Percentiles rank a stretch among this genome's conserved stretches.
Conservation (phyloP, 1,140 invertebrate genomes). For the Drosophila repletoides region DNA sequence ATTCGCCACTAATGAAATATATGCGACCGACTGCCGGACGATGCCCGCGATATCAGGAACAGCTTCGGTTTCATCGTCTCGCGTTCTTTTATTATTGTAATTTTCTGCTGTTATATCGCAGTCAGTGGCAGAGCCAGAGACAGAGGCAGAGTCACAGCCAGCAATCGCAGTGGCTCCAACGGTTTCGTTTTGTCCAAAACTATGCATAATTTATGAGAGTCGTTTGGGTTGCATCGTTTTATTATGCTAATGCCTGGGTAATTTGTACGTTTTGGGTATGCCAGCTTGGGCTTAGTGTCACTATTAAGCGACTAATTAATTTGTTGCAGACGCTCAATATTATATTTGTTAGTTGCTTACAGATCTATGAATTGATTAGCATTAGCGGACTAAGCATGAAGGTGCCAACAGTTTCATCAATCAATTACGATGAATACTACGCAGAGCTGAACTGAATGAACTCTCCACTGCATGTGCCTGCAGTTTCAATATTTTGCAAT, state of each 20-base stretch:
- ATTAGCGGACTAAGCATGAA: slow-evolving; percentile 66
- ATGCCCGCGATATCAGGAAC: slow-evolving; percentile 58
- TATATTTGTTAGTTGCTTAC: slow-evolving; percentile 33
- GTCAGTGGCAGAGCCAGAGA: not conserved
- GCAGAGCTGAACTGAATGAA: slow-evolving; percentile 16
- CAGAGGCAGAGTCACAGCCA: not conserved
- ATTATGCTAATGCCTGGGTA: slow-evolving; percentile 74
- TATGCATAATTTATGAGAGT: slow-evolving; percentile 77
- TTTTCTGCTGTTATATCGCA: slow-evolving; percentile 27
- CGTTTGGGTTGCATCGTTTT: slow-evolving; percentile 71
- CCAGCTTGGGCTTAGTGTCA: slow-evolving; percentile 70
- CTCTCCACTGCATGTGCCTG: no score
- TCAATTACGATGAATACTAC: slow-evolving; percentile 52
- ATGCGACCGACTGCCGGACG: slow-evolving; percentile 64
- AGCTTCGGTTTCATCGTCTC: slow-evolving; percentile 51
- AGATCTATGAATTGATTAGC: slow-evolving; percentile 64
- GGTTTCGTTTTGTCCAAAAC: slow-evolving; percentile 72
- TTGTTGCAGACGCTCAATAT: slow-evolving; percentile 70
- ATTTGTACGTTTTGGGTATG: slow-evolving; percentile 72
- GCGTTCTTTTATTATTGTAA: slow-evolving; percentile 58
- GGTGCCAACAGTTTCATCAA: slow-evolving; percentile 76
- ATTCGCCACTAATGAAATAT: slow-evolving; percentile 72
- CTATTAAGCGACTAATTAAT: slow-evolving; percentile 80
- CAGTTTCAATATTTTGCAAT: slow-evolving; percentile 62
- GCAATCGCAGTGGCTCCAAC: slow-evolving; percentile 33